Conservation (phyloP, 2,888 invertebrate species). For the Dermolepida albohirtum region DNA sequence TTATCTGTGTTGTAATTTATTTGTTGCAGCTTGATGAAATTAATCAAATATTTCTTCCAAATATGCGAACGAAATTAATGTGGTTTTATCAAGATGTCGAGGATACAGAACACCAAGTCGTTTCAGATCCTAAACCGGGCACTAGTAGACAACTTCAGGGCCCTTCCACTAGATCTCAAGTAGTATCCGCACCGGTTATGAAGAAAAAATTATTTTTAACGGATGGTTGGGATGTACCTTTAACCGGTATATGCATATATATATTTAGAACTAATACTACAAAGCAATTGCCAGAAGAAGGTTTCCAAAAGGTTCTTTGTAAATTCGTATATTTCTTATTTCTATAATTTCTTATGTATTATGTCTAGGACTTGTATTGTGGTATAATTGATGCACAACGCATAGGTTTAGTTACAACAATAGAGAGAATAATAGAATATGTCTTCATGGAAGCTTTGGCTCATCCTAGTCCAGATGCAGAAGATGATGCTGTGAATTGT, state of each 20-base stretch:
- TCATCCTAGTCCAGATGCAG: slow-evolving; percentile 82
- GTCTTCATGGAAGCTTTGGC: slow-evolving; percentile 92
- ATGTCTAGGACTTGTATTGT: slow-evolving; percentile 70
- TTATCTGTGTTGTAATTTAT: background rate
- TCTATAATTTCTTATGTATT: slow-evolving; percentile 3
- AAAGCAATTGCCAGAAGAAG: slow-evolving; percentile 90
- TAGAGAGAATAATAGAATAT: slow-evolving; percentile 88
- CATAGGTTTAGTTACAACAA: slow-evolving; percentile 85
- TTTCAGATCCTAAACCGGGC: slow-evolving; percentile 58
- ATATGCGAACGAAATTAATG: slow-evolving; percentile 85
- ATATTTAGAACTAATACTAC: slow-evolving; percentile 86
- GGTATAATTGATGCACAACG: slow-evolving; percentile 83
- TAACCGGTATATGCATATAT: slow-evolving; percentile 86
- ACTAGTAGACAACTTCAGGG: slow-evolving; percentile 58
- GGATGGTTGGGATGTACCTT: slow-evolving; percentile 84
- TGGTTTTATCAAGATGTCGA: slow-evolving; percentile 92
- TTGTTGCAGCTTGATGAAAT: slow-evolving; percentile 82
- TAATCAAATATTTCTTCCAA: slow-evolving; percentile 86
- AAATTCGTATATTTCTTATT: slow-evolving; percentile 10
- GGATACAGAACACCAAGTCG: slow-evolving; percentile 68
- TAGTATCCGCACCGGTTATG: slow-evolving; percentile 61
- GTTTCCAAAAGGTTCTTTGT: slow-evolving; percentile 83
- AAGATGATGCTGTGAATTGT: slow-evolving; percentile 83
- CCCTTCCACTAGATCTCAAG: slow-evolving; percentile 59
- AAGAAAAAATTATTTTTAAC: slow-evolving; percentile 87